Percentiles rank a stretch among this genome's conserved stretches.
Evolutionary conservation across 2,888 invertebrate species (phyloP).

Genomic region (Dinocampus coccinellae): DNA sequence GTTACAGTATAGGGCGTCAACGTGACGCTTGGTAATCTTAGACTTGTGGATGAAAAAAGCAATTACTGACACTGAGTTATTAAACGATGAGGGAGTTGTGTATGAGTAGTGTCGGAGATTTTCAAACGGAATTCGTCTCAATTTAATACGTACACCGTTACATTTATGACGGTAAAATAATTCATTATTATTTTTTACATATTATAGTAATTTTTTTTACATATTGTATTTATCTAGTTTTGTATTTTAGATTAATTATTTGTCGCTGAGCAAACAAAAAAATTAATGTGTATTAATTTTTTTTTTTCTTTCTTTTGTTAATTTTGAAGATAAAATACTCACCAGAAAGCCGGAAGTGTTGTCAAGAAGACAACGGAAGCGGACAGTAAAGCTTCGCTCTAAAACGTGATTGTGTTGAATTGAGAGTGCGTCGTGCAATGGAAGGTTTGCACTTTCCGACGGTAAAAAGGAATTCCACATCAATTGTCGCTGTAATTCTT

Average conservation of each 20-base stretch:
- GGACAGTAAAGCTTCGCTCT: conserved; percentile 97
- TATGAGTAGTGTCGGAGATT: not conserved
- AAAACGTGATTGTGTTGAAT: conserved; percentile 91
- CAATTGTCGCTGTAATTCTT: conserved; percentile 94
- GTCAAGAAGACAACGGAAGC: conserved; percentile 98
- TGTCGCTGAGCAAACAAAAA: not conserved
- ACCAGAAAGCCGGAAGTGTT: conserved; percentile 99
- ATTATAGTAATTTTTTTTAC: not conserved
- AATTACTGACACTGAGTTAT: conserved; percentile 20
- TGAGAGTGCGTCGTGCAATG: conserved; percentile 89
- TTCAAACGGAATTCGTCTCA: conserved; percentile 1
- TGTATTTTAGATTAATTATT: not conserved
- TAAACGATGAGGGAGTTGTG: not conserved
- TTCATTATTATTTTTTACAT: conserved; percentile 58
- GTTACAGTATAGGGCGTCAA: not conserved
- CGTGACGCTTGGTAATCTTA: not conserved
- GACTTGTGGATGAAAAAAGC: conserved; percentile 28
- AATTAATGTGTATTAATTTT: not conserved
- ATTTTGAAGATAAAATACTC: conserved; percentile 64
- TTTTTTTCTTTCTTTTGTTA: not conserved
- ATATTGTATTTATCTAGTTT: not conserved
- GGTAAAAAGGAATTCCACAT: conserved; percentile 96
- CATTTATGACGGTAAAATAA: conserved; percentile 54
- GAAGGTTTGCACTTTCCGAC: conserved; percentile 80
- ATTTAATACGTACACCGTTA: not conserved